Evolutionary conservation across 2,113 vertebrate species (phyloP).

Genomic region (Grammomys dolichurus): DNA sequence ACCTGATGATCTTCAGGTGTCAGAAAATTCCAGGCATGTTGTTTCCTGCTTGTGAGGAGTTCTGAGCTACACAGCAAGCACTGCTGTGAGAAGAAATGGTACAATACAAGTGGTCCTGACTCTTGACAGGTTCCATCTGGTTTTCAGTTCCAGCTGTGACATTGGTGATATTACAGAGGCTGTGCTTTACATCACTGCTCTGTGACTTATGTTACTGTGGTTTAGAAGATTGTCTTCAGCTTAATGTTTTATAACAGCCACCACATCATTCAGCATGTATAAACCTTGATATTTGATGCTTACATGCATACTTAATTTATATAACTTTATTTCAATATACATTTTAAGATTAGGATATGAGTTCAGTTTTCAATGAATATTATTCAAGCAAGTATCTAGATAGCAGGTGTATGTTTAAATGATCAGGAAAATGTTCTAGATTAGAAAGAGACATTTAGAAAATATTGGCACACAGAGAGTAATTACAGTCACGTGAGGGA

Average conservation of each 20-base stretch:
- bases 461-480: not conserved
- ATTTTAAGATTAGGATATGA: constrained; percentile 4
- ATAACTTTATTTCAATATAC: constrained; percentile 34
- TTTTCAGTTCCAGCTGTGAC: constrained; percentile 45
- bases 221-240: not conserved
- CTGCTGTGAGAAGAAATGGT: not conserved
- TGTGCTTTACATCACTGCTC: not conserved
- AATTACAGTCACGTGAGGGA: not conserved
- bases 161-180: not conserved
- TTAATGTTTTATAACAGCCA: not conserved
- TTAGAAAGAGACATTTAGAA: not conserved
- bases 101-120: not conserved
- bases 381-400: not conserved
- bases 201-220: constrained; percentile 8
- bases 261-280: not conserved
- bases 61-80: not conserved
- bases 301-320: not conserved
- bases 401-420: not conserved
- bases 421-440: not conserved
- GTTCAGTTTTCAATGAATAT: not conserved
- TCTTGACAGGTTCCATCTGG: not conserved
- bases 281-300: constrained; percentile 20
- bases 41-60: not conserved
- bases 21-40: not conserved
- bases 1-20: not conserved